Evolutionary conservation across 2,113 vertebrate genomes (phyloP).

Genomic region (Thryonomys swinderianus): DNA sequence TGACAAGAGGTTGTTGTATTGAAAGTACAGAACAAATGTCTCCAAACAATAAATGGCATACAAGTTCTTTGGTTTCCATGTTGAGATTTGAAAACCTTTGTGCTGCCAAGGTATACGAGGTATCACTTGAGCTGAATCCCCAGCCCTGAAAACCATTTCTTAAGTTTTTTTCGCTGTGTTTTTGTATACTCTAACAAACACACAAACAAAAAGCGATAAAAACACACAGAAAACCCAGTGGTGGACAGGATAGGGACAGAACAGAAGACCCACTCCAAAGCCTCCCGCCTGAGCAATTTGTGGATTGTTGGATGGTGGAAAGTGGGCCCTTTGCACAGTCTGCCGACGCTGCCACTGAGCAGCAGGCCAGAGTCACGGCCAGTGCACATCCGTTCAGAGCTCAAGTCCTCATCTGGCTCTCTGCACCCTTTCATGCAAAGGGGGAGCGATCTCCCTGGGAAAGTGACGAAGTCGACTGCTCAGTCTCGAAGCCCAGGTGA

Average conservation of each 20-base stretch:
- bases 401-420: neutral
- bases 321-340: neutral
- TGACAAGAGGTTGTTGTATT: conserved; percentile 52
- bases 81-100: conserved; percentile 22
- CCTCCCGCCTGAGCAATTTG: neutral
- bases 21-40: conserved; percentile 62
- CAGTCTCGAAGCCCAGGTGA: neutral
- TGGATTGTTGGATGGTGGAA: neutral
- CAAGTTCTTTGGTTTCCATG: conserved; percentile 31
- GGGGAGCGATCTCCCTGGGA: neutral
- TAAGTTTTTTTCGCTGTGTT: neutral
- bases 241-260: neutral
- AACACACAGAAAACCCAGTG: neutral
- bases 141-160: neutral
- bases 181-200: conserved; percentile 12
- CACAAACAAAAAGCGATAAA: neutral
- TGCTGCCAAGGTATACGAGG: too few relatives aligned
- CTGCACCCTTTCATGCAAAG: neutral
- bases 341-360: neutral
- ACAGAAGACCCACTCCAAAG: neutral
- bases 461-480: neutral
- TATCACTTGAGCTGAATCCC: too few relatives aligned
- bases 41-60: conserved; percentile 71
- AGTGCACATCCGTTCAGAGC: neutral
- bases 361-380: neutral